Conservation (phyloP, 2,797 vertebrate species). For the Capromys pilorides region DNA sequence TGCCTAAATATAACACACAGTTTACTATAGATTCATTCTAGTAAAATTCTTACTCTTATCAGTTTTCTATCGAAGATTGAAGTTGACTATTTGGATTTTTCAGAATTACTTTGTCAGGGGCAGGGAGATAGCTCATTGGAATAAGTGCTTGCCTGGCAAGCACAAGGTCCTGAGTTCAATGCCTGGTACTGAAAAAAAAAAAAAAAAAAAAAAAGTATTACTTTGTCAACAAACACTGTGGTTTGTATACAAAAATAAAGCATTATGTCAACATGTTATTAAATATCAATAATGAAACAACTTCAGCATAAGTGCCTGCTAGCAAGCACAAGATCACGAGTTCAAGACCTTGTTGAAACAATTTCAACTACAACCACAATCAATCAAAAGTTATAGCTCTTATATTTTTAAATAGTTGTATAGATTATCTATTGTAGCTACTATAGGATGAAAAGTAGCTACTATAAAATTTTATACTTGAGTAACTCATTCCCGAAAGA, state of each 20-base stretch:
- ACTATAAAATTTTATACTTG: not conserved
- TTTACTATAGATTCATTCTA: not conserved
- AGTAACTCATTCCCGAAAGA: constrained; percentile 43
- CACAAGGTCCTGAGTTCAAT: too few species aligned
- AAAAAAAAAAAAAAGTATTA: too few species aligned
- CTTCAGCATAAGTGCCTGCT: not conserved
- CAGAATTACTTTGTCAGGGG: constrained; percentile 38
- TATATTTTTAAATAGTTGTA: not conserved
- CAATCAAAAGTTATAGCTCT: not conserved
- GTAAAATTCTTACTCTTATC: not conserved
- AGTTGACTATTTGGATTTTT: constrained; percentile 15
- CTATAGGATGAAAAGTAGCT: not conserved
- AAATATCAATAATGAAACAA: constrained; percentile 23
- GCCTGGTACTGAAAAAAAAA: too few species aligned
- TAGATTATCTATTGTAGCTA: not conserved
- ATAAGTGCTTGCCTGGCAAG: too few species aligned
- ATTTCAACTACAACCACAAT: not conserved
- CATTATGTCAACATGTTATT: constrained; percentile 3
- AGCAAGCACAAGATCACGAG: too few species aligned
- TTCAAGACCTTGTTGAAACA: not conserved
- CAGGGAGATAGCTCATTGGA: not conserved
- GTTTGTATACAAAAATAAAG: constrained; percentile 20
- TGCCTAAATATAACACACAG: not conserved
- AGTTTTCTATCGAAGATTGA: not conserved
- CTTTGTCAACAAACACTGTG: not conserved